phyloP scores from a whole-genome alignment of 2,797 vertebrate species.

The Squalus acanthias region DNA sequence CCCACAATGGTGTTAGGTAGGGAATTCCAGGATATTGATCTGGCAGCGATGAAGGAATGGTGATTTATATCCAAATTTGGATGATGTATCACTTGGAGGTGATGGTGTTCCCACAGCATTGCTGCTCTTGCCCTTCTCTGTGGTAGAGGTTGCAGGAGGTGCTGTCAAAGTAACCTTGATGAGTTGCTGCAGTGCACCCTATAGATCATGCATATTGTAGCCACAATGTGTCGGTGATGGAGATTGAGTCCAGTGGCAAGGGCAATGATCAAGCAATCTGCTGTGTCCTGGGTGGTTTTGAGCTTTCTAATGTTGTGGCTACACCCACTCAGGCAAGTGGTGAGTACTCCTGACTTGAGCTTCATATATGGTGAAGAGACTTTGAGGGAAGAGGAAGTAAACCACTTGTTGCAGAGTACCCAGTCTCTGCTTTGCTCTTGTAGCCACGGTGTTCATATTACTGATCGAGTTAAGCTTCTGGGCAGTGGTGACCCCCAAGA shows the following conservation, averaged over 20 bases:
- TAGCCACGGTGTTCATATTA: background rate
- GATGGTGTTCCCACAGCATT: background rate
- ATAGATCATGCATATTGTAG: background rate
- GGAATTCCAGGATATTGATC: background rate
- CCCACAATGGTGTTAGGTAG: background rate
- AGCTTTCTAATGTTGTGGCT: too few species aligned
- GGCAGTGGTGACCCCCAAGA: background rate
- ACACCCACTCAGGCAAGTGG: background rate
- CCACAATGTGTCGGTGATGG: background rate
- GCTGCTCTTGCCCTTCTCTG: background rate
- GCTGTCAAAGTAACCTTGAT: background rate
- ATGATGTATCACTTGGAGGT: too few species aligned
- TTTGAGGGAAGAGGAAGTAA: background rate
- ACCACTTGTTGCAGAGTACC: background rate
- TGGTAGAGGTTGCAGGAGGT: background rate
- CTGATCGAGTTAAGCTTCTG: background rate
- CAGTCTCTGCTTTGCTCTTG: background rate
- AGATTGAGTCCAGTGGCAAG: background rate
- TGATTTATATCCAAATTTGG: background rate
- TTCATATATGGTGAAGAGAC: background rate
- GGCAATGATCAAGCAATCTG: too few species aligned
- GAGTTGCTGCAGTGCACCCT: background rate
- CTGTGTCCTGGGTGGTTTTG: too few species aligned
- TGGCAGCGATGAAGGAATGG: background rate
- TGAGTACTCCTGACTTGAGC: background rate